These are phyloP conservation scores for Petrocephalus microphthalmus DNA, from an alignment of 2,113 vertebrate species.

Conservation along the genomic window DNA sequence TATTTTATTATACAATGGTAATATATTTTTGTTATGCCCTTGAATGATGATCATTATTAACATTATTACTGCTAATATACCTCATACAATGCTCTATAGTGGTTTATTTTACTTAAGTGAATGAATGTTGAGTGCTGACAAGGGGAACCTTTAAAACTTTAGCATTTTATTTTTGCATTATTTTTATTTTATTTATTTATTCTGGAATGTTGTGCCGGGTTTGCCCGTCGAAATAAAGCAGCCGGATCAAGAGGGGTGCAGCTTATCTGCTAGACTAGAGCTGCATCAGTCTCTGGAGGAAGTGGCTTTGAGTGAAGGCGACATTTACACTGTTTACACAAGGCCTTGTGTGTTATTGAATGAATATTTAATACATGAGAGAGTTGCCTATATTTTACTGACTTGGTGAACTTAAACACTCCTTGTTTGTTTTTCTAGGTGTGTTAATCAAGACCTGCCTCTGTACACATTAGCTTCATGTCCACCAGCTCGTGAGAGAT, in stretches of 20 bases:
- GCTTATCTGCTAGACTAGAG: background rate
- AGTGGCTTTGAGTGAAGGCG: background rate
- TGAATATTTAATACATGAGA: background rate
- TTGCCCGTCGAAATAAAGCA: constrained; percentile 20
- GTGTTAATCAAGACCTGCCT: constrained; percentile 12
- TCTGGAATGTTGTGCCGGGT: constrained; percentile 50
- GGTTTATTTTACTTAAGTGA: background rate
- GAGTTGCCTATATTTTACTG: background rate
- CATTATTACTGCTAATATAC: background rate
- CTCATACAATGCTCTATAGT: background rate
- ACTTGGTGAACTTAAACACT: background rate
- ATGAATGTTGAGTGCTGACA: background rate
- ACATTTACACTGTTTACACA: background rate
- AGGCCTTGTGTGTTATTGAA: background rate
- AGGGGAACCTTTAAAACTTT: background rate
- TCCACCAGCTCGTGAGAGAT: constrained; percentile 39
- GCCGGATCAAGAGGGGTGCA: background rate
- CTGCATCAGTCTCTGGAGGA: background rate
- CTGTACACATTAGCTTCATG: background rate
- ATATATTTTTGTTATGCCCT: background rate
- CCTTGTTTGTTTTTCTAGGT: background rate
- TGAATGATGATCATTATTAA: background rate
- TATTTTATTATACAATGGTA: background rate
- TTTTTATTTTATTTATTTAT: background rate
- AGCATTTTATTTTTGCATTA: background rate